Base-by-base conservation (phyloP, 2,888 invertebrate species). In the Litoditis marina region DNA sequence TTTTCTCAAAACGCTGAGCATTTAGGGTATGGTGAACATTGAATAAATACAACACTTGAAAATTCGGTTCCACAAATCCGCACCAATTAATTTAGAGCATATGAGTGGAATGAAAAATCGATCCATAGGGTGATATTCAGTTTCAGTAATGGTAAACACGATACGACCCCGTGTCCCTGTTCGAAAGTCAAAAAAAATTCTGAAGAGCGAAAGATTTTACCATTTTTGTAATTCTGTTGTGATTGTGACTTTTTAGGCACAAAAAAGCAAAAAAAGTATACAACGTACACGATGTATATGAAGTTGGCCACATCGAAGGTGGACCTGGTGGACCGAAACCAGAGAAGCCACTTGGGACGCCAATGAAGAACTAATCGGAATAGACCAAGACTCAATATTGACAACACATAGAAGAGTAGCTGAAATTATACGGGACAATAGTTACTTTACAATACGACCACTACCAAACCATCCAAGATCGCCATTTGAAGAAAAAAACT, bases 351-450 rank as follows among this genome's bases (percentile, higher is more conserved):
- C 51, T 65, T 61, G 6, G 74, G 69, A 27, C 63, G 63, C 83
- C 82, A 83, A 57, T 82, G 72, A n/a, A 82, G 66, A 16, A 83
- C n/a, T 22, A 82, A 68, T 7, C 77, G 74, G 39, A 80, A 68
- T 22, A 78, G 22, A 8, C 82, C 82, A 8, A 73, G 59, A 1
- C 79, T 80, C 28, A 72, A 55, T 31, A 81, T 63, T 22, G 71
- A 68, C 31, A 71, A 50, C 0, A 60, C 46, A 51, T 68, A 69
- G 63, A 66, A 73, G 42, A 73, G 52, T 52, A 69, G 46, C 73
- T 75, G 65, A n/a, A 67, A 59, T 27, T 13, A 46, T n/a, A n/a
- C n/a, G n/a, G n/a, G 25, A 13, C 31, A 50, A 50, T 50, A 27
- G 11, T 39, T 11, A 39, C 39, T 13, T n/a, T 39, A 39, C n/a